Evolutionary conservation across 2,888 invertebrate genomes (phyloP).

Genomic region (Agrotis exclamationis): DNA sequence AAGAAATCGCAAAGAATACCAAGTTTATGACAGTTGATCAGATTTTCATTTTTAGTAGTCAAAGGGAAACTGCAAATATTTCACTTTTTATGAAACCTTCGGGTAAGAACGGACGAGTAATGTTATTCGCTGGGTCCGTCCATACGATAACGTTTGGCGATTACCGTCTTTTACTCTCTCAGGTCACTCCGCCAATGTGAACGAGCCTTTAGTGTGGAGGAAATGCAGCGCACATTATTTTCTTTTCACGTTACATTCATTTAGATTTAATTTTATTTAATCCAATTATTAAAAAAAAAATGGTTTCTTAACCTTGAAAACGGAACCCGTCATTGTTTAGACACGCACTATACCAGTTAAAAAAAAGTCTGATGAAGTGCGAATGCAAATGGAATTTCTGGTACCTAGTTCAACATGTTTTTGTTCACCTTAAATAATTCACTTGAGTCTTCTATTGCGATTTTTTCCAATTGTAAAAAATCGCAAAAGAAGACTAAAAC

Average conservation of each 20-base stretch:
- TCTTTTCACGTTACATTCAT: constrained; percentile 6
- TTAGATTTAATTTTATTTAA: no score
- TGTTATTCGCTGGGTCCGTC: not conserved
- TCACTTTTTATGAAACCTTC: not conserved
- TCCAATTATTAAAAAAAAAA: no score
- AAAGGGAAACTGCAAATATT: not conserved
- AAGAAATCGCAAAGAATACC: not conserved
- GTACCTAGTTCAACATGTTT: no score
- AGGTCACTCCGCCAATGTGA: not conserved
- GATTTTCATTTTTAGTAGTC: not conserved
- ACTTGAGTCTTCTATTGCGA: no score
- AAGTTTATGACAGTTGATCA: not conserved
- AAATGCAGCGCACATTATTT: constrained; percentile 29
- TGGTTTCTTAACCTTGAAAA: no score
- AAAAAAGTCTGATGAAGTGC: no score
- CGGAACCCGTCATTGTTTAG: no score
- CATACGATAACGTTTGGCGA: not conserved
- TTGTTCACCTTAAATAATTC: no score
- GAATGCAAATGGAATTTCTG: no score
- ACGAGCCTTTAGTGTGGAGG: constrained; percentile 7
- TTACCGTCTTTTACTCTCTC: no score
- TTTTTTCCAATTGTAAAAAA: constrained; percentile 22
- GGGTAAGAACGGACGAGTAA: not conserved
- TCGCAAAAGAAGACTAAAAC: not conserved
- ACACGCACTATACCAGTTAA: no score